Base-by-base conservation (phyloP, 1,140 invertebrate species). In the Akabosia matsudoensis region DNA sequence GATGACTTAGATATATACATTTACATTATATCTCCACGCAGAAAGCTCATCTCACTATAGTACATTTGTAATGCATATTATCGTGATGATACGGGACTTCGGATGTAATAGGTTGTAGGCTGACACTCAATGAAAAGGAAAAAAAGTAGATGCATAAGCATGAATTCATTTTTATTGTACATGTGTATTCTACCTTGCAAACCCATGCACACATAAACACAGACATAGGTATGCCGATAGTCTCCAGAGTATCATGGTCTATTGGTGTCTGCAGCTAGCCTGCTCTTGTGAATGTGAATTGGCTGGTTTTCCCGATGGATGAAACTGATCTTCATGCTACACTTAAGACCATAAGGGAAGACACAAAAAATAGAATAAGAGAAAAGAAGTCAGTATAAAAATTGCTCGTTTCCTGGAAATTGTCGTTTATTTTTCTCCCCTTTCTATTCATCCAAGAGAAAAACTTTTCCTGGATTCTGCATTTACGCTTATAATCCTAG, bases 401-500 rank as follows among this genome's bases (percentile, higher is more conserved):
- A 72, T 72, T 72, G 70, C 33, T 26, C n/a, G 70, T 72, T 72
- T 72, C 70, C 70, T 72, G 70, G 70, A 72, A 72, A 72, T 72
- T 72, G 70, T 72, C 70, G 70, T 34, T 72, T 72, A 45, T 72
- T 51, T 51, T 72, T 72, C 61, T 67, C 61, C 61, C 61, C 61
- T 67, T 67, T 30, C 61, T 30, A 30, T 67, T 56, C 54, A 56
- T 22, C 61, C 61, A 67, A 45, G 37, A 45, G 18, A 45, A 45
- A 45, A 67, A 31, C 30, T 67, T 67, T 67, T 31, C 61, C 61
- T 30, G 28, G 28, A 16, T 31, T 22, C 31, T 30, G 1, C 22
- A 4, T 56, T n/a, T n/a, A n/a, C n/a, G n/a, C 24, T 67, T 7
- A 28, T 31, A 31, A 67, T 30, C 61, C 24, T 67, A n/a, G n/a